These are phyloP conservation scores for Ctenoplectra terminalis DNA, from an alignment of 1,140 invertebrate genomes.

Conservation along the genomic window DNA sequence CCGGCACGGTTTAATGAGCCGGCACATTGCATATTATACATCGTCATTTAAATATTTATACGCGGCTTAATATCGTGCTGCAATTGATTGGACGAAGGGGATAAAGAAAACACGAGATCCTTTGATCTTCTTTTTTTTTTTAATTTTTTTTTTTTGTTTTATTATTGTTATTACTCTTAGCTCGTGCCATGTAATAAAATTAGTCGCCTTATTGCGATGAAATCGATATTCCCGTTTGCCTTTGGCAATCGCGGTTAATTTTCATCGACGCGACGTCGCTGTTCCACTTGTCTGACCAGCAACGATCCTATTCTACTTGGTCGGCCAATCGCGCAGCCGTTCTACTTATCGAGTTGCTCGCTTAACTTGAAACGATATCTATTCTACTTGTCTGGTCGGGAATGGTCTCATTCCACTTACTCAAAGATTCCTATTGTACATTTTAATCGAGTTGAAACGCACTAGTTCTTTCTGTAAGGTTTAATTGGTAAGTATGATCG, in stretches of 20 bases:
- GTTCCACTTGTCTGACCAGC: not conserved
- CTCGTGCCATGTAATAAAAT: not conserved
- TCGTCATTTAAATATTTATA: slow-evolving; percentile 41
- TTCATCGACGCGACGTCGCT: not conserved
- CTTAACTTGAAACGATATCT: not conserved
- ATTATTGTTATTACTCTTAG: not conserved
- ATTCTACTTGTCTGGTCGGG: not conserved
- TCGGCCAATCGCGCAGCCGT: not conserved
- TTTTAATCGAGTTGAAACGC: too few relatives aligned
- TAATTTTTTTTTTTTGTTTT: not conserved
- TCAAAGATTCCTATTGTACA: too few relatives aligned
- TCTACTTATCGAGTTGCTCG: not conserved
- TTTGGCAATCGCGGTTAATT: slow-evolving; percentile 10
- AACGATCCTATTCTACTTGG: not conserved
- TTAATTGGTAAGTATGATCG: too few relatives aligned
- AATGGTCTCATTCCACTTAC: not conserved
- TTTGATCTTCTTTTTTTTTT: not conserved
- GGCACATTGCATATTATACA: slow-evolving; percentile 31
- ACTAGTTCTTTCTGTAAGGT: too few relatives aligned
- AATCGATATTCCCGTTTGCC: slow-evolving; percentile 5
- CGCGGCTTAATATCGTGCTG: slow-evolving; percentile 23
- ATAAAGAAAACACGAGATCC: not conserved
- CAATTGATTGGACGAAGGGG: slow-evolving; percentile 45
- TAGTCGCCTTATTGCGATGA: not conserved
- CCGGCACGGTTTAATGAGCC: slow-evolving; percentile 18